Percentiles rank a stretch among this genome's conserved stretches.
phyloP scores from a whole-genome alignment of 1,140 invertebrate genomes.

The Uloborus diversus region DNA sequence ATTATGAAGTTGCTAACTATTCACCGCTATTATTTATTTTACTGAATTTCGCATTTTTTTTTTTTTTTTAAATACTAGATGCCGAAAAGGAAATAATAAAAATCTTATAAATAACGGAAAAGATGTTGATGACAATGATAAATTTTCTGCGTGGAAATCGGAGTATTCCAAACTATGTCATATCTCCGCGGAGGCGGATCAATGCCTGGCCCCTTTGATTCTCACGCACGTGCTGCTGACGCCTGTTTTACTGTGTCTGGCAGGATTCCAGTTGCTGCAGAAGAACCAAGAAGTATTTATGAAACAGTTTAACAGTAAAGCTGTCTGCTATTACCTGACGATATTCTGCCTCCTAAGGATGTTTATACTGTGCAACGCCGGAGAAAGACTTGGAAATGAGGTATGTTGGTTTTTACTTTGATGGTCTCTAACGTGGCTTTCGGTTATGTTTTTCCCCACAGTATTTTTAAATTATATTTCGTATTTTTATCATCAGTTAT shows the following conservation, averaged over 20 bases:
- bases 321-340: background rate
- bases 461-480: too few relatives aligned
- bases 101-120: too few relatives aligned
- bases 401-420: background rate
- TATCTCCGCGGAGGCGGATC: background rate
- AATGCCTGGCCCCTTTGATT: background rate
- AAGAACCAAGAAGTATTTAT: constrained; percentile 5
- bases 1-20: too few relatives aligned
- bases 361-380: background rate
- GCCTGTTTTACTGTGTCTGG: background rate
- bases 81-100: too few relatives aligned
- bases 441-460: too few relatives aligned
- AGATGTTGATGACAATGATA: background rate
- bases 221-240: background rate
- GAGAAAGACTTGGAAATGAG: background rate
- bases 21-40: too few relatives aligned
- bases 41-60: too few relatives aligned
- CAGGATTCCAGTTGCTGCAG: background rate
- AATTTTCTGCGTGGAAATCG: background rate
- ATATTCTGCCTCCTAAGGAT: background rate
- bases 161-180: background rate
- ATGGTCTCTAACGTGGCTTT: background rate
- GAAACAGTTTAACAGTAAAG: background rate
- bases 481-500: too few relatives aligned
- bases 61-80: too few relatives aligned